phyloP scores from a whole-genome alignment of 2,888 invertebrate genomes.

The Spodoptera picta region DNA sequence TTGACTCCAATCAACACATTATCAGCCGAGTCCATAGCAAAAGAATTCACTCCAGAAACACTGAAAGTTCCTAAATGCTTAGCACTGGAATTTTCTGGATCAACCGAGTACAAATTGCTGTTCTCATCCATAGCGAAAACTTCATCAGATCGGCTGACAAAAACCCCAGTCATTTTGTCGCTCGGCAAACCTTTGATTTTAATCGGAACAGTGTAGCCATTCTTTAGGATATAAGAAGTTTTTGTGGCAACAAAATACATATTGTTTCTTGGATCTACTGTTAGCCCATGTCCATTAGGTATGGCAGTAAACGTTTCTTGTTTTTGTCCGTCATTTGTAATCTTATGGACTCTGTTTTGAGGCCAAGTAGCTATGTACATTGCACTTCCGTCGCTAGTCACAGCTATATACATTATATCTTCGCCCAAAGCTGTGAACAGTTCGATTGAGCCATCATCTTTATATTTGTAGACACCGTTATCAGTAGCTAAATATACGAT shows the following conservation, averaged over 20 bases:
- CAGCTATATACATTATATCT: constrained; percentile 83
- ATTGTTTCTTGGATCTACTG: constrained; percentile 78
- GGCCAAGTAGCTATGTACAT: constrained; percentile 86
- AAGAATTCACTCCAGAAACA: constrained; percentile 77
- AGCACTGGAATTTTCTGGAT: constrained; percentile 74
- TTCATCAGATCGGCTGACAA: constrained; percentile 78
- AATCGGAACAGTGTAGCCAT: constrained; percentile 71
- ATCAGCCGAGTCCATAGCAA: constrained; percentile 80
- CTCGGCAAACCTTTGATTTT: constrained; percentile 78
- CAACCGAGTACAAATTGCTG: constrained; percentile 76
- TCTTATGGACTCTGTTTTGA: constrained; percentile 79
- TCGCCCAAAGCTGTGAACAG: constrained; percentile 77
- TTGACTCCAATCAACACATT: constrained; percentile 80
- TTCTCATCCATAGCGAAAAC: constrained; percentile 82
- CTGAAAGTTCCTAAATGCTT: constrained; percentile 73
- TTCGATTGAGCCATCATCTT: constrained; percentile 75
- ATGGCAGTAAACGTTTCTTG: constrained; percentile 74
- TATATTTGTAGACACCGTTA: constrained; percentile 84
- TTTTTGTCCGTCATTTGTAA: constrained; percentile 75
- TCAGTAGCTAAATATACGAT: constrained; percentile 83
- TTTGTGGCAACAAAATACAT: constrained; percentile 82
- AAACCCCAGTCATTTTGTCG: constrained; percentile 80
- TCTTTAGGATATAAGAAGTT: constrained; percentile 77
- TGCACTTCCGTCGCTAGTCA: constrained; percentile 70
- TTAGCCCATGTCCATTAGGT: constrained; percentile 82